phyloP scores from a whole-genome alignment of 2,113 vertebrate genomes.

The human (Homo sapiens) region DNA sequence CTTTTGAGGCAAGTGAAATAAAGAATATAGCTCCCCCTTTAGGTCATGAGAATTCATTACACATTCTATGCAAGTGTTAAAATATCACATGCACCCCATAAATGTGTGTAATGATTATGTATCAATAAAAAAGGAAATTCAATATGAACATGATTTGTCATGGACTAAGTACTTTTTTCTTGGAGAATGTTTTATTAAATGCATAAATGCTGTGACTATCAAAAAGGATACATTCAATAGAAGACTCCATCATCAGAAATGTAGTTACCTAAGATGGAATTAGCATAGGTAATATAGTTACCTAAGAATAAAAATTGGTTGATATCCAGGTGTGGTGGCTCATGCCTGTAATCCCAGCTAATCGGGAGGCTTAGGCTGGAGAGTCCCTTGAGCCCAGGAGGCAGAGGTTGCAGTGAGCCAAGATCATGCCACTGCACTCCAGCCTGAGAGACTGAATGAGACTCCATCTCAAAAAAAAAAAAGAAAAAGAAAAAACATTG shows the following conservation, averaged over 20 bases:
- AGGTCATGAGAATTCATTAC: neutral
- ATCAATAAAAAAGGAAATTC: neutral
- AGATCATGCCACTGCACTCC: too few relatives aligned
- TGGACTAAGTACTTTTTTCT: neutral
- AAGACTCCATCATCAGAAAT: neutral
- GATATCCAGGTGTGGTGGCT: too few relatives aligned
- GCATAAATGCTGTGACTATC: neutral
- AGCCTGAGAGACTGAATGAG: too few relatives aligned
- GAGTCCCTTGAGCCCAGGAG: too few relatives aligned
- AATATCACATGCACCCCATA: neutral
- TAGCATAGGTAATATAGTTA: neutral
- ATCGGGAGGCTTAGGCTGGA: too few relatives aligned
- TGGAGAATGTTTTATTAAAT: conserved; percentile 11
- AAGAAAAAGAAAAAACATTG: neutral
- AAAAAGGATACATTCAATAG: neutral
- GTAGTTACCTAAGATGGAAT: neutral
- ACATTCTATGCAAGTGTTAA: neutral
- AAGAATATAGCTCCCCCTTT: neutral
- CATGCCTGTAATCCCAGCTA: too few relatives aligned
- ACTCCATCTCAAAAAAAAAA: too few relatives aligned
- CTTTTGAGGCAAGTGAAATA: neutral
- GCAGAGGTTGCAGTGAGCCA: too few relatives aligned
- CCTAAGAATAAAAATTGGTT: neutral
- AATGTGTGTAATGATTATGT: neutral
- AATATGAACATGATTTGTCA: neutral